These are phyloP conservation scores for Scaeva pyrastri DNA, from an alignment of 2,888 invertebrate species.

Conservation along the genomic window DNA sequence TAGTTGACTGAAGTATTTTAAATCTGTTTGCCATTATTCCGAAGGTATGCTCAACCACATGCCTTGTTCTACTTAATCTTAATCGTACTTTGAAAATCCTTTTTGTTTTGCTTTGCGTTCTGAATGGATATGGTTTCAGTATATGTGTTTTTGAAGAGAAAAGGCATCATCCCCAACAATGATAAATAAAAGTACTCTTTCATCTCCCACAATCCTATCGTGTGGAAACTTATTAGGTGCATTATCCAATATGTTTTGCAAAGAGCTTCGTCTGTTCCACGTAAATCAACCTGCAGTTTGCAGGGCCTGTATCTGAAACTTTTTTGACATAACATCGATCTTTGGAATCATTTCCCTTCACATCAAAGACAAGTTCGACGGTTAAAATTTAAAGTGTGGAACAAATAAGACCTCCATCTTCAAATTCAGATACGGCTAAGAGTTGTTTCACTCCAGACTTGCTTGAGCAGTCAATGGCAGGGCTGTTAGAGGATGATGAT, in stretches of 20 bases:
- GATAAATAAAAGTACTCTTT: neutral
- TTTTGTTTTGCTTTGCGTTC: neutral
- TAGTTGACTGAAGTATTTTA: slow-evolving; percentile 7
- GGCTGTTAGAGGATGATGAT: slow-evolving; percentile 10
- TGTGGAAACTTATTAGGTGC: neutral
- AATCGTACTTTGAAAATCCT: neutral
- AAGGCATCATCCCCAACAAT: neutral
- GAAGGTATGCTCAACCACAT: slow-evolving; percentile 39
- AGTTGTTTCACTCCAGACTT: slow-evolving; percentile 25
- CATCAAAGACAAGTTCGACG: neutral
- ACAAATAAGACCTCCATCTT: slow-evolving; percentile 7
- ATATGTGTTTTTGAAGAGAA: neutral
- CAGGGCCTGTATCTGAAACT: neutral
- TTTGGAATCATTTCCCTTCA: neutral
- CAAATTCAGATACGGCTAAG: slow-evolving; percentile 6
- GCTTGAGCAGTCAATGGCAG: slow-evolving; percentile 26
- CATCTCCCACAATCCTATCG: neutral
- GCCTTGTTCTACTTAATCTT: neutral
- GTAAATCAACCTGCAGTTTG: no score
- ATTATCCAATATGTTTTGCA: no score
- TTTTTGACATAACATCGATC: slow-evolving; percentile 6
- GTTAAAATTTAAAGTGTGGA: slow-evolving; percentile 4
- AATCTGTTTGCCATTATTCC: slow-evolving; percentile 34
- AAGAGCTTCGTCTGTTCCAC: no score
- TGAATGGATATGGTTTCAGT: neutral